Percentiles rank a stretch among this genome's conserved stretches.
Conservation (phyloP, 1,140 invertebrate genomes). For the Diabrotica virgifera region DNA sequence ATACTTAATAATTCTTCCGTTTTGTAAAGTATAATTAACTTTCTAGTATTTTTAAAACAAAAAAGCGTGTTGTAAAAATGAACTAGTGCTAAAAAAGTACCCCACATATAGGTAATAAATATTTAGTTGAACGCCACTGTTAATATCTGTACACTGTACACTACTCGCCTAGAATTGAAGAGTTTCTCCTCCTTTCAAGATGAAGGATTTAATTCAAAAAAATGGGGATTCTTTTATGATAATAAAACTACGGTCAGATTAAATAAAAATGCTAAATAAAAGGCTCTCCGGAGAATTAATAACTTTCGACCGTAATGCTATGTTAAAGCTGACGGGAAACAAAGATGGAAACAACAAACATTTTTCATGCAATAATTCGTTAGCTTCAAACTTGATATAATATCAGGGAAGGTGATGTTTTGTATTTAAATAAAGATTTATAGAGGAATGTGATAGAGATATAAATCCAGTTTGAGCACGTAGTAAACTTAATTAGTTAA, state of each 20-base stretch:
- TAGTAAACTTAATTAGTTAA: too few species aligned
- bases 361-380: not conserved
- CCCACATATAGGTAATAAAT: too few species aligned
- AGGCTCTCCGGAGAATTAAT: slow-evolving; percentile 32
- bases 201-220: slow-evolving; percentile 46
- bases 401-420: not conserved
- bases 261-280: slow-evolving; percentile 48
- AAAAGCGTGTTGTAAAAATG: too few species aligned
- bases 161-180: not conserved
- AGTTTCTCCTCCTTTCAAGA: not conserved
- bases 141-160: not conserved
- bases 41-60: too few species aligned
- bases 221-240: slow-evolving; percentile 46
- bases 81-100: too few species aligned
- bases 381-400: not conserved
- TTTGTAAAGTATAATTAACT: too few species aligned
- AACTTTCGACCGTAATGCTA: not conserved
- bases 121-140: not conserved
- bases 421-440: too few species aligned
- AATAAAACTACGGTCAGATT: slow-evolving; percentile 46
- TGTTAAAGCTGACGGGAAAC: not conserved
- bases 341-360: not conserved
- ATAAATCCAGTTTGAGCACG: too few species aligned
- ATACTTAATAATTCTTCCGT: too few species aligned
- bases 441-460: too few species aligned